Evolutionary conservation across 1,140 invertebrate genomes (phyloP), one percentile per base, ranked within the genome.

Genomic region (Cyrtorhinus lividipennis): DNA sequence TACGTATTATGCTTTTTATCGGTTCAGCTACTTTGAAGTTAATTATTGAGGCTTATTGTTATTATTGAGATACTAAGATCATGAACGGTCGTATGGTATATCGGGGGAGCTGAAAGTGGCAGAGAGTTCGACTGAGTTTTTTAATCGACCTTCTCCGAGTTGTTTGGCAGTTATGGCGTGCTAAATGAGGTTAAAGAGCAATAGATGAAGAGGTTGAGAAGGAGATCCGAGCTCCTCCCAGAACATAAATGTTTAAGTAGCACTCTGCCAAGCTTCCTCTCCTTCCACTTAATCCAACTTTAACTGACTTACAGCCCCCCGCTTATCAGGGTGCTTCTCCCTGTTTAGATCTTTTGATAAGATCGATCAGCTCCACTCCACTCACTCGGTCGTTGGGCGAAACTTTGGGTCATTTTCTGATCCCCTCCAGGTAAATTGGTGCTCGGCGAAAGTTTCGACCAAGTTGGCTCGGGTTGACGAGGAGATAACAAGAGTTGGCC

Each of bases 391-490:
- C n/a, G n/a, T n/a, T n/a, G n/a, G n/a, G n/a, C 20, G 48, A 20
- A 53, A 53, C 48, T 53, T 53, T 53, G 20, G 48, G 48, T 53
- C 48, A 53, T 53, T 53, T 53, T 53, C 48, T 53, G 48, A 53
- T 53, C 48, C 48, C 48, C 48, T 53, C 48, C 48, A 53, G 48
- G 48, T 53, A 53, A 53, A 53, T 53, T 53, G 48, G 48, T 53
- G 48, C 48, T 53, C 18, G 20, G 30, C 5, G 48, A 53, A 53
- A 53, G 8, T 53, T 53, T 53, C 20, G 48, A 53, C 10, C 48
- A 53, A 53, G 10, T 53, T 53, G 30, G 30, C 5, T 38, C 5
- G 20, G 20, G 48, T 53, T 53, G 48, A 53, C 48, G 48, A 53
- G 48, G 48, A 53, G 48, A 53, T 53, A 53, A 53, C 48, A 10